Conservation (phyloP, 2,888 invertebrate genomes). For the Nomada fabriciana region DNA sequence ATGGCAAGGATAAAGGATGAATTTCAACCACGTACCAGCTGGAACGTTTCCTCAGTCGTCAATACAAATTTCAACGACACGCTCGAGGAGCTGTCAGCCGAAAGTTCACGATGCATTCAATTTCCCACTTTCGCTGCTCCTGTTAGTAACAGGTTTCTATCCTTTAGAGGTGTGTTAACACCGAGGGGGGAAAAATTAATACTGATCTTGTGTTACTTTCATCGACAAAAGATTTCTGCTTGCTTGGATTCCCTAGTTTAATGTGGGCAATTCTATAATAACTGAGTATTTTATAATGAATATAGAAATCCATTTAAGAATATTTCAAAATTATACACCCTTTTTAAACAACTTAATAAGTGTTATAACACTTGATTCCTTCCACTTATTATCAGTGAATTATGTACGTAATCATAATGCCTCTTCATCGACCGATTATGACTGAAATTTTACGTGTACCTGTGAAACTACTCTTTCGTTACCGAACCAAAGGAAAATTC, state of each 20-base stretch:
- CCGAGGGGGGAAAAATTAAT: slow-evolving; percentile 33
- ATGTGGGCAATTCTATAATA: too few relatives aligned
- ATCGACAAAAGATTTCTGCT: too few relatives aligned
- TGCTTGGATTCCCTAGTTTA: too few relatives aligned
- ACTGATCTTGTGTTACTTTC: not conserved
- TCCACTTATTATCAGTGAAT: too few relatives aligned
- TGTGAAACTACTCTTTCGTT: not conserved
- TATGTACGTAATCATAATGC: too few relatives aligned
- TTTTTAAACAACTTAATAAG: too few relatives aligned
- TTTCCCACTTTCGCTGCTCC: too few relatives aligned
- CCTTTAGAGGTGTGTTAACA: slow-evolving; percentile 45
- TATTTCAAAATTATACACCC: too few relatives aligned
- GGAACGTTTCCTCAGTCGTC: slow-evolving; percentile 20
- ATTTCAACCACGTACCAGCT: slow-evolving; percentile 29
- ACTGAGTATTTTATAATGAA: too few relatives aligned
- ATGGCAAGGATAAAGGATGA: slow-evolving; percentile 44
- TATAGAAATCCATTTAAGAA: too few relatives aligned
- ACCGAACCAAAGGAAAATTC: not conserved
- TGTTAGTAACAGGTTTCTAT: not conserved
- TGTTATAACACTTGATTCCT: too few relatives aligned
- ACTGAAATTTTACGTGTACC: not conserved
- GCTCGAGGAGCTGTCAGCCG: not conserved
- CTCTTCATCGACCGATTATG: too few relatives aligned
- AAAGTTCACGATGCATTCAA: slow-evolving; percentile 9
- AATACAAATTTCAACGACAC: slow-evolving; percentile 15